These are phyloP conservation scores for Cremastobaeus sp. DNA, from an alignment of 2,888 invertebrate species.

Conservation along the genomic window DNA sequence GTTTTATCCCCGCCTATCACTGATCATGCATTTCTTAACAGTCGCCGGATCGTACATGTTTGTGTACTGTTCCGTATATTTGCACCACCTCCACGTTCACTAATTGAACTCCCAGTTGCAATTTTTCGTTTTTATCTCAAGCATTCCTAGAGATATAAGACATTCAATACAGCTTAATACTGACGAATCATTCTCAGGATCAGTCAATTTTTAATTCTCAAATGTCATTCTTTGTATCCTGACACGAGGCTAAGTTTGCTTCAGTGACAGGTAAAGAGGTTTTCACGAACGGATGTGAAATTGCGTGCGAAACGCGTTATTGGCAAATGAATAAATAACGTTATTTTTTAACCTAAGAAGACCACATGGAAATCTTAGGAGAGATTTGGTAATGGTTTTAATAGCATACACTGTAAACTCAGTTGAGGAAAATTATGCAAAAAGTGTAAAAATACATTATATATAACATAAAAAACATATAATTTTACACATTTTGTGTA, in stretches of 20 bases:
- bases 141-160: conserved; percentile 55
- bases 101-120: conserved; percentile 61
- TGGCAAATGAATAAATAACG: no score
- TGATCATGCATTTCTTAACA: conserved; percentile 65
- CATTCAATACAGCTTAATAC: conserved; percentile 29
- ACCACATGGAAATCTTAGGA: no score
- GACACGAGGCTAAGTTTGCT: conserved; percentile 1
- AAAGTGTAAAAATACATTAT: no score
- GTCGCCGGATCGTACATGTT: conserved; percentile 26
- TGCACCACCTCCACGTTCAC: conserved; percentile 48
- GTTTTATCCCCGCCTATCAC: conserved; percentile 66
- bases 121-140: conserved; percentile 52
- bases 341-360: no score
- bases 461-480: no score
- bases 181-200: conserved; percentile 54
- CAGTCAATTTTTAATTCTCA: conserved; percentile 47
- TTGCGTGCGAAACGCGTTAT: not conserved
- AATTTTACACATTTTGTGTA: no score
- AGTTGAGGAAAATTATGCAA: no score
- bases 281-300: conserved; percentile 11
- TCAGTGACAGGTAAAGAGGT: conserved; percentile 23
- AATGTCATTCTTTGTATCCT: conserved; percentile 41
- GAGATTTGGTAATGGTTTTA: no score
- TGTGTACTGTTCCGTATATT: conserved; percentile 39
- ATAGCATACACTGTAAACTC: no score